These are phyloP conservation scores for Jacana jacana DNA, from an alignment of 2,113 vertebrate genomes.

Conservation along the genomic window DNA sequence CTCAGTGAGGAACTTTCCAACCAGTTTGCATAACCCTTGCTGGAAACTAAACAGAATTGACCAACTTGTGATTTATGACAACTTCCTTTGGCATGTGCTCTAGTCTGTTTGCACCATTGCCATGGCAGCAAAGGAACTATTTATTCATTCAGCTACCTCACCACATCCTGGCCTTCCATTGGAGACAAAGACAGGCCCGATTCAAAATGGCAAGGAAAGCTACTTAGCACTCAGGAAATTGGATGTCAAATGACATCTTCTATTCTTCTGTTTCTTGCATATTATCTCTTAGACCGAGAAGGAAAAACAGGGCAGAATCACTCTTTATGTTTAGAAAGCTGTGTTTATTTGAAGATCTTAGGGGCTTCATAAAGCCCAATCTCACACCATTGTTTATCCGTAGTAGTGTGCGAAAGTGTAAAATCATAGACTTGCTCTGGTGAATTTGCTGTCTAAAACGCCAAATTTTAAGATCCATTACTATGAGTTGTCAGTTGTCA, in stretches of 20 bases:
- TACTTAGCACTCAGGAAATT: neutral
- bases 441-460: neutral
- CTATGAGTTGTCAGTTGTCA: neutral
- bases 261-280: neutral
- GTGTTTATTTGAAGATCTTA: neutral
- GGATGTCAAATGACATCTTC: neutral
- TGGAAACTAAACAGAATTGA: slow-evolving; percentile 86
- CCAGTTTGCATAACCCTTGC: slow-evolving; percentile 67
- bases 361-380: neutral
- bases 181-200: slow-evolving; percentile 64
- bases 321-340: neutral
- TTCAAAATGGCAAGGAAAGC: slow-evolving; percentile 72
- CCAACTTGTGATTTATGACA: slow-evolving; percentile 82
- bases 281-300: neutral
- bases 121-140: slow-evolving; percentile 83
- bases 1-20: slow-evolving; percentile 77
- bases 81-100: slow-evolving; percentile 72
- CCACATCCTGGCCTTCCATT: slow-evolving; percentile 77
- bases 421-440: neutral
- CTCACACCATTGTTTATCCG: neutral
- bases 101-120: slow-evolving; percentile 79
- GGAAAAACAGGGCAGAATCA: neutral
- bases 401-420: neutral
- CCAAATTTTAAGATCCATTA: neutral
- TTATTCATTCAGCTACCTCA: slow-evolving; percentile 76